These are phyloP conservation scores for Grallaria varia DNA, from an alignment of 2,113 vertebrate species.

Conservation along the genomic window DNA sequence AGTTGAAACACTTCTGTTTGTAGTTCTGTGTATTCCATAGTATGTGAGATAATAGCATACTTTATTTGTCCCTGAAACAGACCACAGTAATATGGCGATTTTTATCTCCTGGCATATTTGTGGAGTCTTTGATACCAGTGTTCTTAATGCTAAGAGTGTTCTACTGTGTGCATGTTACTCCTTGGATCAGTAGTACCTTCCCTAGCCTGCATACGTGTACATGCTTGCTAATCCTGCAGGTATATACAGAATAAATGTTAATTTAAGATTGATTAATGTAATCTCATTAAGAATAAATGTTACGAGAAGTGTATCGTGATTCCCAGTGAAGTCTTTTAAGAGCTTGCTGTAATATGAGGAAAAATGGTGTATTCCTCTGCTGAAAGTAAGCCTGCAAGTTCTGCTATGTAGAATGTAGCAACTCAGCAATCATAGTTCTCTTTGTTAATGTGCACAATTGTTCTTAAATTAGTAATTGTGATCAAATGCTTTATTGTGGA, in stretches of 20 bases:
- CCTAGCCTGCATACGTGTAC: background rate
- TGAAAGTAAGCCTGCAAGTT: background rate
- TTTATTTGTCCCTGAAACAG: constrained; percentile 64
- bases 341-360: background rate
- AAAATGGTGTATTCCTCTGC: background rate
- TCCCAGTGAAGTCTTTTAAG: constrained; percentile 14
- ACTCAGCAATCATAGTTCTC: background rate
- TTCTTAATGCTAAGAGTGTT: background rate
- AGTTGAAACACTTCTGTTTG: constrained; percentile 78
- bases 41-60: constrained; percentile 43
- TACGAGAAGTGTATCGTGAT: background rate
- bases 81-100: background rate
- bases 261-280: constrained; percentile 28
- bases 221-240: background rate
- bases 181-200: background rate
- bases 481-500: background rate
- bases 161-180: background rate
- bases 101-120: constrained; percentile 33
- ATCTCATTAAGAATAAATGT: constrained; percentile 43
- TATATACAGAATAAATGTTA: background rate
- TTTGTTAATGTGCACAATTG: background rate
- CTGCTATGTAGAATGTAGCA: background rate
- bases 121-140: background rate
- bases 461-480: constrained; percentile 4
- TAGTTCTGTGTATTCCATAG: constrained; percentile 52